Percentiles rank a stretch among this genome's conserved stretches.
phyloP scores from a whole-genome alignment of 1,140 invertebrate genomes.

The Trichoplusia ni region DNA sequence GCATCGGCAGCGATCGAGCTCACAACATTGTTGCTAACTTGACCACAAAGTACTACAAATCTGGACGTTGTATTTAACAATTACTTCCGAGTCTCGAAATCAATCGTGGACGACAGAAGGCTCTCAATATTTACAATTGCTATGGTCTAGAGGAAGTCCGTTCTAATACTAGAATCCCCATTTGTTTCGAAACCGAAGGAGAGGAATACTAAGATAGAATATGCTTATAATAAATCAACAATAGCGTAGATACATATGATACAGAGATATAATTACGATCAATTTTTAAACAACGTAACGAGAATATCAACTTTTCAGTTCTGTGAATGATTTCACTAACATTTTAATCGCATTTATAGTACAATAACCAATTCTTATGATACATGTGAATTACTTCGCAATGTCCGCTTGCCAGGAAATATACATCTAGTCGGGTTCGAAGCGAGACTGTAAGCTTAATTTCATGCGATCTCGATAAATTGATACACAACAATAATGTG shows the following conservation, averaged over 20 bases:
- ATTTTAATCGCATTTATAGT: conserved; percentile 60
- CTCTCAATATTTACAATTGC: conserved; percentile 4
- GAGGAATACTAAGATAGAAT: conserved; percentile 53
- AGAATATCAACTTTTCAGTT: conserved; percentile 80
- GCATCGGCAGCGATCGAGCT: not conserved
- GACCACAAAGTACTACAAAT: not conserved
- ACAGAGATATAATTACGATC: conserved; percentile 69
- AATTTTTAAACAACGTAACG: conserved; percentile 75
- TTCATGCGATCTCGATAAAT: conserved; percentile 48
- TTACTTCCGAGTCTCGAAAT: too few species aligned
- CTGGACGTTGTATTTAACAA: conserved; percentile 13
- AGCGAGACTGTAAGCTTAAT: conserved; percentile 41
- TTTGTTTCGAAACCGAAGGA: conserved; percentile 31
- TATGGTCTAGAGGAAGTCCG: conserved; percentile 15
- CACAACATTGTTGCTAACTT: not conserved
- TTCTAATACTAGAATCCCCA: conserved; percentile 5
- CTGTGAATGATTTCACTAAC: conserved; percentile 79
- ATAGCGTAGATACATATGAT: conserved; percentile 72
- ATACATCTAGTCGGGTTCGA: conserved; percentile 27
- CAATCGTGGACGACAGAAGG: too few species aligned
- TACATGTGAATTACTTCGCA: conserved; percentile 20
- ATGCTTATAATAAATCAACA: conserved; percentile 76
- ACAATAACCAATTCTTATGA: conserved; percentile 29
- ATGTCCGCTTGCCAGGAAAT: conserved; percentile 12
- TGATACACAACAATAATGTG: conserved; percentile 59